Conservation (phyloP, 2,888 invertebrate species). For the Aphelenchoides bicaudatus region DNA sequence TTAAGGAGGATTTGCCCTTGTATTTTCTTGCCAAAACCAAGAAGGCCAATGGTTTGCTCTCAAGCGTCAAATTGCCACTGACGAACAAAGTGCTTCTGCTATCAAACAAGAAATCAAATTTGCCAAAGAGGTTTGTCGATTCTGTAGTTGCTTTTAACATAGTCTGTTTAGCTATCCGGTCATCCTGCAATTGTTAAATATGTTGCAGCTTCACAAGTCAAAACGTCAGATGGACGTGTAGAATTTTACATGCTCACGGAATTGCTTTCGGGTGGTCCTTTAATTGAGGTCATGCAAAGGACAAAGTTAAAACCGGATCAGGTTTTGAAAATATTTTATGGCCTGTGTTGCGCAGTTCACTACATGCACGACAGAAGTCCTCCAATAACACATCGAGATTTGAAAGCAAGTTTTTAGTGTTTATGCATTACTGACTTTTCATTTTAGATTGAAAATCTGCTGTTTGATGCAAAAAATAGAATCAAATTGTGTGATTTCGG, state of each 20-base stretch:
- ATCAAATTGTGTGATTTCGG: conserved; percentile 97
- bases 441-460: conserved; percentile 77
- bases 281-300: conserved; percentile 51
- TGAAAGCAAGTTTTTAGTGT: conserved; percentile 70
- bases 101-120: conserved; percentile 63
- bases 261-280: conserved; percentile 70
- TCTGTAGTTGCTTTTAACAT: not conserved
- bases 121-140: conserved; percentile 24
- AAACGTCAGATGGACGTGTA: conserved; percentile 74
- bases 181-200: conserved; percentile 74
- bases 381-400: conserved; percentile 88
- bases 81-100: conserved; percentile 62
- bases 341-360: conserved; percentile 81
- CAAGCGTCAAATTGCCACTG: conserved; percentile 64
- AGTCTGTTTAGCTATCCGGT: conserved; percentile 69
- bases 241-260: conserved; percentile 90
- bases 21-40: conserved; percentile 64
- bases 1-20: conserved; percentile 65
- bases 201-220: conserved; percentile 76
- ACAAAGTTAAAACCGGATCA: conserved; percentile 60
- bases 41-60: conserved; percentile 64
- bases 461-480: conserved; percentile 77
- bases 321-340: conserved; percentile 79
- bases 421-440: not conserved
- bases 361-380: conserved; percentile 87